Percentiles rank a stretch among this genome's conserved stretches.
phyloP scores from a whole-genome alignment of 2,888 invertebrate genomes.

The Atherix ibis region DNA sequence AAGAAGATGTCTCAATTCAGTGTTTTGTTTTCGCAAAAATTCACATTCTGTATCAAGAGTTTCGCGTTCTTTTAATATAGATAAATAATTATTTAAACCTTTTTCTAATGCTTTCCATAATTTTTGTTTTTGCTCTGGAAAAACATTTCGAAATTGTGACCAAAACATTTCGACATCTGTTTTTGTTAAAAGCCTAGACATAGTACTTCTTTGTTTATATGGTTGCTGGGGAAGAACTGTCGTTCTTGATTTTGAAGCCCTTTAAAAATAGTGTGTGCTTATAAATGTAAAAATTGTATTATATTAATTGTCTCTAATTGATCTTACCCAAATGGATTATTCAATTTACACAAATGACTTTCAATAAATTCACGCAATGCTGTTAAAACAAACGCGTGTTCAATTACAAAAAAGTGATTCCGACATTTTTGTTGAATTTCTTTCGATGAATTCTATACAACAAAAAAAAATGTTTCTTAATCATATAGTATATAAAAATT shows the following conservation, averaged over 20 bases:
- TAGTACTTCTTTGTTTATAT: neutral
- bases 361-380: constrained; percentile 47
- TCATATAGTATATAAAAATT: too few species aligned
- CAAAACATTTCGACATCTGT: constrained; percentile 48
- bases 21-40: constrained; percentile 47
- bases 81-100: constrained; percentile 28
- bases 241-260: too few species aligned
- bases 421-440: too few species aligned
- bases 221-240: constrained; percentile 2
- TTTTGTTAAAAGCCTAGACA: neutral
- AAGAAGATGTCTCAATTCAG: constrained; percentile 49
- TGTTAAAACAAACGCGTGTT: constrained; percentile 47
- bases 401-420: constrained; percentile 49
- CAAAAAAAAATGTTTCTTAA: too few species aligned
- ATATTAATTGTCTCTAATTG: too few species aligned
- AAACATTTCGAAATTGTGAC: constrained; percentile 44
- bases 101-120: constrained; percentile 43
- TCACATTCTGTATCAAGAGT: constrained; percentile 48
- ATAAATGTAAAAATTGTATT: too few species aligned
- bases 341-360: constrained; percentile 32
- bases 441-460: too few species aligned
- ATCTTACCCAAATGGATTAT: too few species aligned
- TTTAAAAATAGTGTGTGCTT: too few species aligned
- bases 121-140: constrained; percentile 43
- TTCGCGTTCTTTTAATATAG: constrained; percentile 41